Conservation (phyloP, 2,888 invertebrate species). For the Zhuqinia jingwanae region DNA sequence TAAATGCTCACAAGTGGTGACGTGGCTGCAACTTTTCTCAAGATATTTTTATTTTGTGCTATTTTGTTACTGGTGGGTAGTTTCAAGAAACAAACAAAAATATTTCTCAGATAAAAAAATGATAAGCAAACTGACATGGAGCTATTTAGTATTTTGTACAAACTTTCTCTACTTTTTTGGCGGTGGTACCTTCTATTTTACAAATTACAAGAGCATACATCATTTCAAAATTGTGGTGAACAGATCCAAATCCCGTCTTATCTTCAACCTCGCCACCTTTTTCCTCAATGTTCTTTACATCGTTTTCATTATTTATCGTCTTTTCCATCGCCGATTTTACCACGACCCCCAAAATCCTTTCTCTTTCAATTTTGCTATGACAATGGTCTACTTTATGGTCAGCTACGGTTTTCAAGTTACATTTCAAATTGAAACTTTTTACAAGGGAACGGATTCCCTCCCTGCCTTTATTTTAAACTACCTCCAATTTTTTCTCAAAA, state of each 20-base stretch:
- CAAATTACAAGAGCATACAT: neutral
- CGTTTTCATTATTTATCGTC: neutral
- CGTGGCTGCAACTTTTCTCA: too few relatives aligned
- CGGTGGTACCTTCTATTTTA: neutral
- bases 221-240: neutral
- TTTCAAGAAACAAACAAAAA: too few relatives aligned
- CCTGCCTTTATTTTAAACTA: constrained; percentile 40
- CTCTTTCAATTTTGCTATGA: constrained; percentile 19
- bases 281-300: neutral
- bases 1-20: too few relatives aligned
- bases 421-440: neutral
- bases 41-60: too few relatives aligned
- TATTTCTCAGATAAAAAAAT: too few relatives aligned
- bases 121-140: neutral
- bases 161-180: neutral
- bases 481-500: constrained; percentile 30
- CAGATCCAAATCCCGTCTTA: neutral
- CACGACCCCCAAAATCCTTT: constrained; percentile 8
- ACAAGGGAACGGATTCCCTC: neutral
- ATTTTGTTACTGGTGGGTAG: too few relatives aligned
- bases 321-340: neutral
- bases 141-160: neutral
- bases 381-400: constrained; percentile 36
- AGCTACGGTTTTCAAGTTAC: constrained; percentile 26
- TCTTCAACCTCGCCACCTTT: neutral